Evolutionary conservation across 2,797 vertebrate species (phyloP).

Genomic region (Sebastes variabilis): DNA sequence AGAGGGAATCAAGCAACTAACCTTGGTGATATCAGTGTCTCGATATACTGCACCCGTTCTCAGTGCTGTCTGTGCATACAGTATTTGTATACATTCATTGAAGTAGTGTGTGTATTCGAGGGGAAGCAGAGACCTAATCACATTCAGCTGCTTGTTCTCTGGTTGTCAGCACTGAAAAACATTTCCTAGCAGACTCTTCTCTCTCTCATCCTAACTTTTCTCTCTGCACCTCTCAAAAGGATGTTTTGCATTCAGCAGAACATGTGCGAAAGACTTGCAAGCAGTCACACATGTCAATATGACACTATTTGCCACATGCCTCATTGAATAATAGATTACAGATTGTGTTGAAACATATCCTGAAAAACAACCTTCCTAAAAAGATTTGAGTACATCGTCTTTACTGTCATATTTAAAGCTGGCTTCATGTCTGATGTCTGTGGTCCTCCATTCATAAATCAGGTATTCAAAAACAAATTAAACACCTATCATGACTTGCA

Average conservation of each 20-base stretch:
- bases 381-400: not conserved
- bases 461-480: not conserved
- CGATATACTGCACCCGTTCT: not conserved
- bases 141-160: slow-evolving; percentile 71
- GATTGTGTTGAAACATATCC: not conserved
- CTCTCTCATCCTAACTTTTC: not conserved
- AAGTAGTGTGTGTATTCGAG: slow-evolving; percentile 20
- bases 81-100: not conserved
- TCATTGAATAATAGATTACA: not conserved
- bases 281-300: not conserved
- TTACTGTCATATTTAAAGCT: not conserved
- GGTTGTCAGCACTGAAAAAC: slow-evolving; percentile 50
- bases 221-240: not conserved
- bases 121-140: slow-evolving; percentile 52
- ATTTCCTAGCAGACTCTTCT: slow-evolving; percentile 22
- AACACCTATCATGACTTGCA: not conserved
- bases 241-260: not conserved
- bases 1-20: not conserved
- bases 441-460: not conserved
- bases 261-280: not conserved
- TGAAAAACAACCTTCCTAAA: not conserved
- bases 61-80: not conserved
- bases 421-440: not conserved
- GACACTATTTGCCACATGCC: not conserved
- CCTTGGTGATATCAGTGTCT: not conserved